These are phyloP conservation scores for Leptopilina clavipes DNA, from an alignment of 1,140 invertebrate species.

Conservation along the genomic window DNA sequence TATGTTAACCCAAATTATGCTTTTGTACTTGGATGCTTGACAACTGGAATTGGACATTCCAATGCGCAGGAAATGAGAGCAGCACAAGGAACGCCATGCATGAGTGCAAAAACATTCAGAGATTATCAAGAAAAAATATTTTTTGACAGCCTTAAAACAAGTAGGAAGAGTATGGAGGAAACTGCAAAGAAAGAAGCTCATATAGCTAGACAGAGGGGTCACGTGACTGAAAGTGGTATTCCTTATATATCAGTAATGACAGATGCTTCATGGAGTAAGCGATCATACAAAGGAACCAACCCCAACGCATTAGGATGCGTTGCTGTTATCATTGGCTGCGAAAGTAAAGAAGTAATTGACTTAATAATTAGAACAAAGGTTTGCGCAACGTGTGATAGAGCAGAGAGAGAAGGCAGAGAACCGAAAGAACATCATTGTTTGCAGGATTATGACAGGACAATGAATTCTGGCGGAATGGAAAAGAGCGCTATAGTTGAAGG, in stretches of 20 bases:
- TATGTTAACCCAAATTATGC: neutral
- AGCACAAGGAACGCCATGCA: neutral
- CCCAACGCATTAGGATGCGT: conserved; percentile 59
- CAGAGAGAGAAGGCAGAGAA: too few species aligned
- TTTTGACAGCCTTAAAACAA: neutral
- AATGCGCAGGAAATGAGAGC: neutral
- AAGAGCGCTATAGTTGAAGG: too few species aligned
- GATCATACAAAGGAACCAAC: conserved; percentile 55
- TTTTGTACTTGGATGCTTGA: too few species aligned
- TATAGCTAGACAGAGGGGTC: neutral
- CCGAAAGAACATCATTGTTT: too few species aligned
- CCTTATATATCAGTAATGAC: conserved; percentile 51
- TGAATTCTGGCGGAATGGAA: too few species aligned
- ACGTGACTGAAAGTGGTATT: conserved; percentile 29
- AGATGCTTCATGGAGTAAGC: conserved; percentile 58
- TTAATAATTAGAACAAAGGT: conserved; percentile 61
- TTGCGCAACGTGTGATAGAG: conserved; percentile 55
- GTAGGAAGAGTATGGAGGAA: neutral
- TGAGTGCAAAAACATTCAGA: neutral
- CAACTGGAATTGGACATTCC: neutral
- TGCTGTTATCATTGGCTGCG: conserved; percentile 54
- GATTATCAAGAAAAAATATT: neutral
- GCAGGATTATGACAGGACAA: too few species aligned
- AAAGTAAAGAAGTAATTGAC: conserved; percentile 52
- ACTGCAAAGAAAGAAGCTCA: neutral